Conservation (phyloP, 2,888 invertebrate genomes). For the Drosophila mimica region DNA sequence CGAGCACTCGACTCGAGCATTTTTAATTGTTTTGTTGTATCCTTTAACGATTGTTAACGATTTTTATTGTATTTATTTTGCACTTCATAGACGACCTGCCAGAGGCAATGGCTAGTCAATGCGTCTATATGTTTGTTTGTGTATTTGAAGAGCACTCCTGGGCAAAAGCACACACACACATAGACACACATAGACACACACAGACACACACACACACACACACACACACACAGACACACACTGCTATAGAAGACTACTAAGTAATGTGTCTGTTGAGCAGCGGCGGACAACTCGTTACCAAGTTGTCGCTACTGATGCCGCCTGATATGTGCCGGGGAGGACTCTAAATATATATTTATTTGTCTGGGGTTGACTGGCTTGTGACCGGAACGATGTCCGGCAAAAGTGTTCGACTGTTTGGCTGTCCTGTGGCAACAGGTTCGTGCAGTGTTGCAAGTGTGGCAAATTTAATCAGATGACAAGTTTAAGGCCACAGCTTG, state of each 20-base stretch:
- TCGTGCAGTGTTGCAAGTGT: background rate
- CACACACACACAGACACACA: background rate
- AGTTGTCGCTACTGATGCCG: background rate
- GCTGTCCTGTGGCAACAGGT: slow-evolving; percentile 21
- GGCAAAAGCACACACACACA: slow-evolving; percentile 13
- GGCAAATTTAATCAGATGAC: slow-evolving; percentile 14
- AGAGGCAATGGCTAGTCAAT: slow-evolving; percentile 29
- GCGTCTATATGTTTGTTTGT: slow-evolving; percentile 15
- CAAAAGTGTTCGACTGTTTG: background rate
- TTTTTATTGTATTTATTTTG: slow-evolving; percentile 70
- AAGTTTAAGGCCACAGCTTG: slow-evolving; percentile 20
- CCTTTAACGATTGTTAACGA: slow-evolving; percentile 35
- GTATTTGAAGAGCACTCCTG: slow-evolving; percentile 44
- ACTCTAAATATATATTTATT: background rate
- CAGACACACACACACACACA: too few relatives aligned
- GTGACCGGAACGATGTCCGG: background rate
- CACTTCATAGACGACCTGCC: slow-evolving; percentile 52
- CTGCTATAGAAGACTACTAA: background rate
- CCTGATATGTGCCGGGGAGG: background rate
- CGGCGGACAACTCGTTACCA: slow-evolving; percentile 23
- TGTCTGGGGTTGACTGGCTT: background rate
- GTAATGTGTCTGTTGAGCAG: slow-evolving; percentile 36
- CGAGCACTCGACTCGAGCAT: background rate
- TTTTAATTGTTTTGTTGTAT: background rate
- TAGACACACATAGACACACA: background rate